Conservation (phyloP, 1,140 invertebrate species). For the Eueides isabella region DNA sequence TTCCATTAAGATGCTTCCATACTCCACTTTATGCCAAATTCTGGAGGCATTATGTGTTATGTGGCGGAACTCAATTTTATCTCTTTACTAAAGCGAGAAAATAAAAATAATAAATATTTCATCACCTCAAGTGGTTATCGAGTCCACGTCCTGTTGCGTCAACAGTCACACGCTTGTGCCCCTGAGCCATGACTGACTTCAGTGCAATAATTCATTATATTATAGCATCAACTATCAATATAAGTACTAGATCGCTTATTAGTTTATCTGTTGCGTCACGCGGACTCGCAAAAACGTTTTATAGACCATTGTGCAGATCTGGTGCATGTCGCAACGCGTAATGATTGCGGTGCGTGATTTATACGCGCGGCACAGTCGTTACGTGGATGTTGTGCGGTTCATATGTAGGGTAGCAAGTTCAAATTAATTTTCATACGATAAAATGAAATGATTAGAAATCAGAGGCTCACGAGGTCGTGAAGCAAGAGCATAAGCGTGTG, state of each 20-base stretch:
- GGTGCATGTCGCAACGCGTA: background rate
- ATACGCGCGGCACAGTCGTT: too few relatives aligned
- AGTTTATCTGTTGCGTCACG: conserved; percentile 9
- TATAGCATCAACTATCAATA: background rate
- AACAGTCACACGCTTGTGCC: too few relatives aligned
- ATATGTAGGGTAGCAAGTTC: background rate
- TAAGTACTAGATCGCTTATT: background rate
- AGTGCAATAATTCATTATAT: background rate
- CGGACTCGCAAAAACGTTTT: conserved; percentile 38
- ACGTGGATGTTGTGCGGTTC: background rate
- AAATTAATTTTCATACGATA: background rate
- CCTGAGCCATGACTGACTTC: too few relatives aligned
- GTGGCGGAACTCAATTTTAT: too few relatives aligned
- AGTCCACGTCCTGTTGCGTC: too few relatives aligned
- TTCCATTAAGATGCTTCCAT: too few relatives aligned
- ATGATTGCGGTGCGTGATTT: conserved; percentile 2
- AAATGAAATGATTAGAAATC: background rate
- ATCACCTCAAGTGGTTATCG: too few relatives aligned
- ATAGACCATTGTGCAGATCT: conserved; percentile 33
- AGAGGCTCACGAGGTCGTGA: background rate
- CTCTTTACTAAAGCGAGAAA: too few relatives aligned
- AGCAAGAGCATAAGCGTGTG: background rate
- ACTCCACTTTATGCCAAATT: too few relatives aligned
- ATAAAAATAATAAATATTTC: too few relatives aligned
- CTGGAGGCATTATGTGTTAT: too few relatives aligned